phyloP scores from a whole-genome alignment of 1,140 invertebrate genomes.

The Caligus rogercresseyi region DNA sequence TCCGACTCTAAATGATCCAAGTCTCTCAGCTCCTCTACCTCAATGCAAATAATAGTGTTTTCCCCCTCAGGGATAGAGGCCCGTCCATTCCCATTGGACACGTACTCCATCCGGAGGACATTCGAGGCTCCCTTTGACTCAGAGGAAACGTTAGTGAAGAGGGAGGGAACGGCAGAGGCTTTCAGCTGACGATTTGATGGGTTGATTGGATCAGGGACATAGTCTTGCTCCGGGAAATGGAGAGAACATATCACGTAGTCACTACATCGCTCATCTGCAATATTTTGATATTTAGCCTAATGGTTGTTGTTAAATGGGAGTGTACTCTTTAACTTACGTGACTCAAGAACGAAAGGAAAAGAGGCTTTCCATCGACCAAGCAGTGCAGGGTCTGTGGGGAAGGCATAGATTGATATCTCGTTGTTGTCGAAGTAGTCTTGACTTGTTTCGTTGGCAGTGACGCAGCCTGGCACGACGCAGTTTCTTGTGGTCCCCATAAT shows the following conservation, averaged over 20 bases:
- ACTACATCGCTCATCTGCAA: not conserved
- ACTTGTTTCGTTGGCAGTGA: not conserved
- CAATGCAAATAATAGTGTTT: not conserved
- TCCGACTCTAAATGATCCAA: not conserved
- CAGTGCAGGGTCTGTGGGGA: not conserved
- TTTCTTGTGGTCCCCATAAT: not conserved
- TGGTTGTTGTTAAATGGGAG: no score
- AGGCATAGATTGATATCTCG: not conserved
- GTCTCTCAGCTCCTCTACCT: not conserved
- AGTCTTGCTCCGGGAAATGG: not conserved
- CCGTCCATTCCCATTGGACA: not conserved
- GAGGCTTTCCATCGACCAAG: not conserved
- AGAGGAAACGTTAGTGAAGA: not conserved
- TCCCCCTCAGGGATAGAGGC: not conserved
- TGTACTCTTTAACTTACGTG: not conserved
- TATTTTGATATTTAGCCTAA: no score
- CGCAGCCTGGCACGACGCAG: not conserved
- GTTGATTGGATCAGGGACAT: not conserved
- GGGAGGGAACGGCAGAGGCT: not conserved
- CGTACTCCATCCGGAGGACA: not conserved
- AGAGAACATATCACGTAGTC: not conserved
- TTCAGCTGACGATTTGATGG: not conserved
- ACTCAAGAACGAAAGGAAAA: not conserved
- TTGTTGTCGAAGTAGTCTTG: not conserved
- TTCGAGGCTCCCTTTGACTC: no score